Evolutionary conservation across 2,797 vertebrate genomes (phyloP), one percentile per base, ranked within the genome.

Genomic region (Alca torda): DNA sequence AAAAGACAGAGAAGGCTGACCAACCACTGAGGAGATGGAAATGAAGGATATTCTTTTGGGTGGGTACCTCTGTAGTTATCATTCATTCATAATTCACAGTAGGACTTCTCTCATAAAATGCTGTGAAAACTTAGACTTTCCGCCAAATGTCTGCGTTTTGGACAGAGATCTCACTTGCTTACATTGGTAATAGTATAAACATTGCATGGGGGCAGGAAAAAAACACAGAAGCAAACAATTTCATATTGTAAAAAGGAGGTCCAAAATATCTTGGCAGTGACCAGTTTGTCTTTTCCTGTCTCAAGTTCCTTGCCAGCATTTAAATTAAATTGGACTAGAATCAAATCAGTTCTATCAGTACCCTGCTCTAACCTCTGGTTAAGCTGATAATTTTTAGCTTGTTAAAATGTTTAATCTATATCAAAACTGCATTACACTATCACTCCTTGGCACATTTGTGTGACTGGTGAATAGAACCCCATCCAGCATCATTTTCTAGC

Each of bases 271-370:
- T 97, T 97, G 97, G 96, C 95, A 97, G 77, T 74, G 84, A 91
- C 64, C 28, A 78, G 73, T 83, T 95, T 97, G 76, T 89, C 84
- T 14, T 94, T 97, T 93, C 92, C 54, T 93, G 68, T 86, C 56
- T 82, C 94, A 76, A 89, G 65, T 96, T 93, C 90, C 90, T 95
- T 96, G 96, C 89, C 95, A 97, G 92, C 92, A 90, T 97, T 97
- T 96, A 97, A 96, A 94, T 97, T 96, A 96, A 96, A 97, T 91
- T 97, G 89, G 91, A 96, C 74, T 86, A 60, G 69, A 96, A 93
- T 97, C 96, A 96, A 97, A 95, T 97, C 92, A 91, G 76, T 94
- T 95, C 28, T 84, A 70, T 84, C 73, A 85, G 69, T 89, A 92
- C 72, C 51, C 35, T 84, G 37, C 31, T 67, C 41, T 94, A 93